Percentiles rank a stretch among this genome's conserved stretches.
Conservation (phyloP, 2,797 vertebrate genomes). For the Simalia tracyae region DNA sequence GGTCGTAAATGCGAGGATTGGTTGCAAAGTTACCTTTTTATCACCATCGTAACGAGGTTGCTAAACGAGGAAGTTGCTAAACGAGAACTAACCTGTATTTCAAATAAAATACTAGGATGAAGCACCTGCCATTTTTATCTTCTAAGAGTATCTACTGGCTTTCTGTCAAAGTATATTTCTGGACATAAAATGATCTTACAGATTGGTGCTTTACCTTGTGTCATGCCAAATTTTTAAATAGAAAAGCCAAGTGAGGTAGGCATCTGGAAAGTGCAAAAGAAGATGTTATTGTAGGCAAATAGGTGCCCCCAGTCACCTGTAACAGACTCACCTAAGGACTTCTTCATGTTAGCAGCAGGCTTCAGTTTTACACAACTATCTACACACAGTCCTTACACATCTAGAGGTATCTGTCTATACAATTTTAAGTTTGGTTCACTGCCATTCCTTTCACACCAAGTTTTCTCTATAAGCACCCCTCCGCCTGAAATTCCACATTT, state of each 20-base stretch:
- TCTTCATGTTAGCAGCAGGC: not conserved
- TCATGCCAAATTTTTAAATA: not conserved
- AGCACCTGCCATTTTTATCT: not conserved
- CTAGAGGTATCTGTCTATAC: not conserved
- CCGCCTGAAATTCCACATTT: not conserved
- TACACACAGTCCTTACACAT: not conserved
- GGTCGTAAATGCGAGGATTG: too few relatives aligned
- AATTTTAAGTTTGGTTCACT: not conserved
- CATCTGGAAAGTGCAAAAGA: not conserved
- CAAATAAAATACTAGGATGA: not conserved
- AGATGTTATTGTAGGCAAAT: not conserved
- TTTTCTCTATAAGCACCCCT: too few relatives aligned
- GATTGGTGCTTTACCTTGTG: not conserved
- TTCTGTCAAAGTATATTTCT: not conserved
- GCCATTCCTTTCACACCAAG: not conserved
- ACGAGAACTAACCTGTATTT: not conserved
- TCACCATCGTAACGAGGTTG: not conserved
- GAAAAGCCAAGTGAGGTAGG: not conserved
- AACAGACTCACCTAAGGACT: not conserved
- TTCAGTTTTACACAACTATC: not conserved
- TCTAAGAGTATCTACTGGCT: not conserved
- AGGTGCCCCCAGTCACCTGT: not conserved
- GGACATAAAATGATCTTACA: not conserved
- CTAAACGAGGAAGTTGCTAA: not conserved
- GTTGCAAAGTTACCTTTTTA: not conserved